Evolutionary conservation across 2,888 invertebrate species (phyloP).

Genomic region (Elgonia sp.): DNA sequence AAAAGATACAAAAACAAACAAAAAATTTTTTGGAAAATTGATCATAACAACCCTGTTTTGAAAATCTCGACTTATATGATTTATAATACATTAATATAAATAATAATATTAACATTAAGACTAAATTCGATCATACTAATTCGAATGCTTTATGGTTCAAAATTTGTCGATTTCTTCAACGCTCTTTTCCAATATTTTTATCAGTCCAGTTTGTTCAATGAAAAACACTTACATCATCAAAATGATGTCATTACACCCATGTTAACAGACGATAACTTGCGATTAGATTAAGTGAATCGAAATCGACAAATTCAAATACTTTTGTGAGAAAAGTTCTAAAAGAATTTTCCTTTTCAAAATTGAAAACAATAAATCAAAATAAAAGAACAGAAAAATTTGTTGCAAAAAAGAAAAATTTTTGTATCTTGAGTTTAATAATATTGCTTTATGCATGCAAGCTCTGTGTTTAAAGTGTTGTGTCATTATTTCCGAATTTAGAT

Average conservation of each 20-base stretch:
- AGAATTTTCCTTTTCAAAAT: too few relatives aligned
- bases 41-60: too few relatives aligned
- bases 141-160: constrained; percentile 10
- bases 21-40: too few relatives aligned
- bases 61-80: too few relatives aligned
- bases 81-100: too few relatives aligned
- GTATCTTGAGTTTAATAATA: constrained; percentile 31
- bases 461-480: constrained; percentile 70
- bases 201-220: too few relatives aligned
- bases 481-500: constrained; percentile 58
- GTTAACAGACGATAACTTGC: constrained; percentile 7
- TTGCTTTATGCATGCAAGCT: constrained; percentile 73
- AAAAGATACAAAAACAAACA: too few relatives aligned
- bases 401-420: constrained; percentile 5
- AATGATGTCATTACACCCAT: not conserved
- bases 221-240: constrained; percentile 7
- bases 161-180: constrained; percentile 37
- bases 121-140: constrained; percentile 19
- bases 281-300: constrained; percentile 22
- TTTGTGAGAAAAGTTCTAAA: too few relatives aligned
- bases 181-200: too few relatives aligned
- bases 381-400: not conserved
- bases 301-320: constrained; percentile 11
- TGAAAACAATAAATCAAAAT: not conserved
- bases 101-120: constrained; percentile 5